Evolutionary conservation across 1,140 invertebrate genomes (phyloP).

Genomic region (Drosophila nigromelanica): DNA sequence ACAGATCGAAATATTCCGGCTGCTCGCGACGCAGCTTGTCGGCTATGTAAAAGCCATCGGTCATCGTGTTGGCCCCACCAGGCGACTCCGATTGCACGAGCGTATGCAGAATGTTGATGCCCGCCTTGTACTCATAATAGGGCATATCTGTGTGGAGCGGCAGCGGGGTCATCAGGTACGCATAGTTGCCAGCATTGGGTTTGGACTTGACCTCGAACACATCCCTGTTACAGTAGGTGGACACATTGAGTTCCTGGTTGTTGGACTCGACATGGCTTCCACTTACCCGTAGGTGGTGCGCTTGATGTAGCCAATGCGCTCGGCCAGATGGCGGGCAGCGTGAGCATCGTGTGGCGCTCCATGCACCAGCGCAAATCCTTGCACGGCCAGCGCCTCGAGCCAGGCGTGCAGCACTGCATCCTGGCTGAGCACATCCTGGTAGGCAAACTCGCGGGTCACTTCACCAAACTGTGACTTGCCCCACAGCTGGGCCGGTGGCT

Average conservation of each 20-base stretch:
- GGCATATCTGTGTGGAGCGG: slow-evolving; percentile 89
- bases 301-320: slow-evolving; percentile 87
- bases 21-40: slow-evolving; percentile 85
- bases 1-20: slow-evolving; percentile 85
- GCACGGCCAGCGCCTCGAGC: slow-evolving; percentile 86
- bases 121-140: slow-evolving; percentile 89
- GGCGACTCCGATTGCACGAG: slow-evolving; percentile 86
- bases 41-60: slow-evolving; percentile 87
- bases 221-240: slow-evolving; percentile 65
- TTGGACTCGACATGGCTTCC: no score
- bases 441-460: slow-evolving; percentile 85
- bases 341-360: slow-evolving; percentile 85
- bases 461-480: slow-evolving; percentile 84
- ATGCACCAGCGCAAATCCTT: slow-evolving; percentile 87
- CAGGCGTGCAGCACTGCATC: slow-evolving; percentile 85
- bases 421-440: slow-evolving; percentile 84
- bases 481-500: slow-evolving; percentile 85
- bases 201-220: slow-evolving; percentile 88
- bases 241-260: neutral
- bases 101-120: slow-evolving; percentile 88
- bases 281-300: slow-evolving; percentile 87
- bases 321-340: slow-evolving; percentile 85
- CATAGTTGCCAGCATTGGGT: slow-evolving; percentile 88
- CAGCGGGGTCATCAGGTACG: slow-evolving; percentile 87
- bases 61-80: slow-evolving; percentile 87